Base-by-base conservation (phyloP, 2,113 vertebrate species). In the Sinosuthora webbiana region DNA sequence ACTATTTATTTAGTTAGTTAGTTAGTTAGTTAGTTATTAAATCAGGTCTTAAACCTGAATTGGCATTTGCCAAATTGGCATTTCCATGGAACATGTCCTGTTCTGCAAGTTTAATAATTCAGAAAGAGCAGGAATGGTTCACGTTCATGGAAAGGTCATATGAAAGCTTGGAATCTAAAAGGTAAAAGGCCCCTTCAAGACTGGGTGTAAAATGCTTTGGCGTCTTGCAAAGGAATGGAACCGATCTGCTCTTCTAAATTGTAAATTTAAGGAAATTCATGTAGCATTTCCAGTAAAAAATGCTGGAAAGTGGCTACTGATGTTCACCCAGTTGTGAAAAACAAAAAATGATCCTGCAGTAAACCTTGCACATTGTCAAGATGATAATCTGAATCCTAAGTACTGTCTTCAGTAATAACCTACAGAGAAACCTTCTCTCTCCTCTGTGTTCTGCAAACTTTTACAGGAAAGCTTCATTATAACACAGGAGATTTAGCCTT, bases 401-500 rank as follows among this genome's bases (percentile, higher is more conserved):
- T 10, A 5, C 2, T 4, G 1, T 37, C n/a, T 45, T 62, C 28
- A 68, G 30, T 11, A 56, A 52, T 9, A 35, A 59, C 21, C 28
- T 37, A 4, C 25, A 45, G 55, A 41, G 59, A 74, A 88, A 39
- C 5, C 49, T 71, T 44, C 39, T 42, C n/a, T 53, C 2, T 7
- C 39, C 22, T 50, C 13, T 22, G 31, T 33, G 22, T 31, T 70
- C 50, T 80, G 28, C 24, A 79, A 53, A 33, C 8, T 20, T 65
- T 6, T 9, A 8, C 17, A 13, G 57, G 27, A 70, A 71, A 62
- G 9, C 35, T 79, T 18, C 16, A 65, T 17, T 22, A 11, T 6
- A 53, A 1, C 21, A 30, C 30, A 33, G 37, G 5, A 16, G 1
- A 0, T 0, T 41, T 16, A 56, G 13, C 37, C 55, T 42, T 52